Evolutionary conservation across 2,113 vertebrate species (phyloP), one percentile per base, ranked within the genome.

Genomic region (Pampusana beccarii): DNA sequence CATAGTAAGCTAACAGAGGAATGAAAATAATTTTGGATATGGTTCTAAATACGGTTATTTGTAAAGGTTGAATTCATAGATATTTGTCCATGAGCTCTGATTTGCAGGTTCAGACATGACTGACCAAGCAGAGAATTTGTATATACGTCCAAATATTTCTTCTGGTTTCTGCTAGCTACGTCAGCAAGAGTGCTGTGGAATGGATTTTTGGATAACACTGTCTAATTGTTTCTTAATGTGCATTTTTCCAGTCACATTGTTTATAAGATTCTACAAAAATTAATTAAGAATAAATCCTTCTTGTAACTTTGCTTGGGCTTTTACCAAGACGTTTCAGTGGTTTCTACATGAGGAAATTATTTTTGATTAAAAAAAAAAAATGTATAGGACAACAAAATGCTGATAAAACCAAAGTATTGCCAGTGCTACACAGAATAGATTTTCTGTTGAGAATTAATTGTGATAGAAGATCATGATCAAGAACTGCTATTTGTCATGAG

Each of bases 81-180:
- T 65, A 42, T 58, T 70, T 74, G 16, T 46, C 51, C 23, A 58
- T 67, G 16, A 79, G 31, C 42, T 79, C 61, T 19, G 21, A 58
- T 81, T 86, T 87, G 71, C 61, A 85, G 42, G 15, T 84, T 92
- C 57, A 92, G 24, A 13, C 40, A 62, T 91, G 79, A 85, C 53
- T 90, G 90, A 85, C 40, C 36, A 90, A 84, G 78, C 54, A 89
- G 66, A 89, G 24, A 80, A 84, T 70, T 73, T 80, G 9, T 38
- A 65, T 31, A 11, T 66, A 65, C 21, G 38, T 70, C 24, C 25
- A 92, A 81, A 17, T 2, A 56, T 65, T 93, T 86, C 20, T 64
- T 78, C 29, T 48, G 25, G 6, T 46, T 81, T 81, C 61, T 92
- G 17, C 42, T 67, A 90, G 34, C 6, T 1, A 48, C n/a, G 13